These are phyloP conservation scores for Bombus polaris DNA, from an alignment of 1,140 invertebrate species.

Conservation along the genomic window DNA sequence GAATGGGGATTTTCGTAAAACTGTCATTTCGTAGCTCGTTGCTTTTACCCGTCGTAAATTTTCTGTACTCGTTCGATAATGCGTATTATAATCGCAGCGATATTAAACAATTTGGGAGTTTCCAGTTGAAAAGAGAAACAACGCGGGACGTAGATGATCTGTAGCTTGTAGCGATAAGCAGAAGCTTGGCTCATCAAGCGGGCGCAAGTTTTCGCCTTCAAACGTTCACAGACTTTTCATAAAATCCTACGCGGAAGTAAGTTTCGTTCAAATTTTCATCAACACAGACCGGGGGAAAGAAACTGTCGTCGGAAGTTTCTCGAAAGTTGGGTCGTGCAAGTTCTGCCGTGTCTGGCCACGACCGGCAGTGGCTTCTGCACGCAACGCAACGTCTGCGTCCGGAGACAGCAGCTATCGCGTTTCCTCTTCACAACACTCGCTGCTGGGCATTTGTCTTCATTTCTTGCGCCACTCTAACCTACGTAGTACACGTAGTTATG, in stretches of 20 bases:
- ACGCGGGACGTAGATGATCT: neutral
- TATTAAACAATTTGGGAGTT: neutral
- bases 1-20: too few relatives aligned
- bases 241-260: conserved; percentile 17
- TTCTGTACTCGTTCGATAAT: too few relatives aligned
- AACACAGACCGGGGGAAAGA: conserved; percentile 31
- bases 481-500: conserved; percentile 72
- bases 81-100: too few relatives aligned
- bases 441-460: conserved; percentile 76
- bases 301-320: conserved; percentile 5
- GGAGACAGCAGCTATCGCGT: conserved; percentile 72
- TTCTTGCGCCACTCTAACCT: conserved; percentile 73
- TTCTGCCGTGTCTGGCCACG: conserved; percentile 27
- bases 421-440: conserved; percentile 76
- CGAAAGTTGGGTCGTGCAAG: conserved; percentile 35
- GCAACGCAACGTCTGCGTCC: conserved; percentile 49
- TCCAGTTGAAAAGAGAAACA: neutral
- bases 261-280: conserved; percentile 68
- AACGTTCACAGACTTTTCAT: conserved; percentile 27
- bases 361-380: neutral
- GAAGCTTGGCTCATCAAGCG: neutral
- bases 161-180: neutral
- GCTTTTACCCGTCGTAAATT: neutral
- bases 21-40: too few relatives aligned
- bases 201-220: neutral